These are phyloP conservation scores for Varanus salvator DNA, from an alignment of 2,113 vertebrate species.

Conservation along the genomic window DNA sequence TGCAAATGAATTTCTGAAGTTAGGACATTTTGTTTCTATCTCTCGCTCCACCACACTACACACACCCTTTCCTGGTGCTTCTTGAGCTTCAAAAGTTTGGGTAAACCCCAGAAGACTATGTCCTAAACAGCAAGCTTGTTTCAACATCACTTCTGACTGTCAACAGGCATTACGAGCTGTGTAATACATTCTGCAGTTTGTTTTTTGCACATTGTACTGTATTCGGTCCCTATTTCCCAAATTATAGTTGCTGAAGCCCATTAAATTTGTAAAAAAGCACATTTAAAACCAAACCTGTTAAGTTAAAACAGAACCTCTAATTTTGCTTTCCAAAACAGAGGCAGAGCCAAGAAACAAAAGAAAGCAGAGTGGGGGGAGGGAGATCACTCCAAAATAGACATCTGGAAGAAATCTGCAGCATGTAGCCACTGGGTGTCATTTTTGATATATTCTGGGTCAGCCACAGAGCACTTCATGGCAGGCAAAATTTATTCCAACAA, in stretches of 20 bases:
- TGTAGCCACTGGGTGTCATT: constrained; percentile 75
- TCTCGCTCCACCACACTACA: background rate
- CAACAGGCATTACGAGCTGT: background rate
- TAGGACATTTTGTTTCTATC: background rate
- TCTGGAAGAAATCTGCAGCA: constrained; percentile 73
- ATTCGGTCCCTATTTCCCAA: constrained; percentile 61
- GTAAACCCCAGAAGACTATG: background rate
- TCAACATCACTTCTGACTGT: background rate
- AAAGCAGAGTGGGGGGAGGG: constrained; percentile 47
- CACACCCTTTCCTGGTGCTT: background rate
- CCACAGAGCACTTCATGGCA: constrained; percentile 19
- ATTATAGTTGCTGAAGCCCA: constrained; percentile 43
- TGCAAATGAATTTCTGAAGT: background rate
- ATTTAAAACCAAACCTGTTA: constrained; percentile 65
- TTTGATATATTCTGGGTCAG: constrained; percentile 73
- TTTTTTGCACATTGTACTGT: constrained; percentile 45
- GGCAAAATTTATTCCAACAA: constrained; percentile 54
- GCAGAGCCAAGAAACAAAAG: constrained; percentile 66
- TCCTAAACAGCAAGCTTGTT: background rate
- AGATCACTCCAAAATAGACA: constrained; percentile 67
- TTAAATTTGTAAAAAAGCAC: constrained; percentile 37
- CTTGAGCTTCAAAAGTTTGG: rapidly evolving
- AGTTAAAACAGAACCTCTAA: constrained; percentile 69
- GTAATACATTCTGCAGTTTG: background rate
- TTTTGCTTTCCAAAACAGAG: constrained; percentile 74